Base-by-base conservation (phyloP, 2,113 vertebrate species). In the Misgurnus mizolepis region DNA sequence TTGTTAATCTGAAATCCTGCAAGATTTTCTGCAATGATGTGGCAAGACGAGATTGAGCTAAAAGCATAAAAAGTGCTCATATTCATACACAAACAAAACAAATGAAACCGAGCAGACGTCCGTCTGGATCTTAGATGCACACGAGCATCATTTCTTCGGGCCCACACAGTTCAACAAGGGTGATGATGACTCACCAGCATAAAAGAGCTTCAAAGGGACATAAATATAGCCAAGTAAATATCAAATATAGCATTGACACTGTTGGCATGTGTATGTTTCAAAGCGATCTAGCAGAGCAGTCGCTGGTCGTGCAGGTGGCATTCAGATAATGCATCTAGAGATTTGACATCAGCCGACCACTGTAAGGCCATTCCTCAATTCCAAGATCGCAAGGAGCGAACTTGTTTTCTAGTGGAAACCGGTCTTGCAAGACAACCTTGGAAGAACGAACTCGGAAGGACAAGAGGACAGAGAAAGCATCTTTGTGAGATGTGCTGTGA, bases 121-220 rank as follows among this genome's bases (percentile, higher is more conserved):
- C 22, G 70, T n/a, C 39, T 74, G 40, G 71, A 61, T 27, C n/a
- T 27, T 15, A 61, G 58, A 74, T 43, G 39, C 43, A 74, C 12
- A 61, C 69, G 27, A 56, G 60, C 75, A 56, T 47, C 55, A 81
- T 68, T 74, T 27, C 60, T 49, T 64, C 39, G 39, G 68, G 62
- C 67, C 67, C 68, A 68, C 34, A 72, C 22, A 22, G 64, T 43
- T 73, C 40, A 79, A 81, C 55, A 45, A 70, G 80, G n/a, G 22
- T 43, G 84, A 83, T 43, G 84, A 83, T 85, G 84, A 85, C 78
- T 83, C 81, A 83, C 75, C 78, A 27, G 55, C 74, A 74, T 49
- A 64, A 80, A 81, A 72, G 40, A 40, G 53, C 43, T 75, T 75
- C 56, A 78, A 55, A 81, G 55, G 22, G 45, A 67, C 58, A 81